Evolutionary conservation across 2,888 invertebrate genomes (phyloP).

Genomic region (Torymus tubicola): DNA sequence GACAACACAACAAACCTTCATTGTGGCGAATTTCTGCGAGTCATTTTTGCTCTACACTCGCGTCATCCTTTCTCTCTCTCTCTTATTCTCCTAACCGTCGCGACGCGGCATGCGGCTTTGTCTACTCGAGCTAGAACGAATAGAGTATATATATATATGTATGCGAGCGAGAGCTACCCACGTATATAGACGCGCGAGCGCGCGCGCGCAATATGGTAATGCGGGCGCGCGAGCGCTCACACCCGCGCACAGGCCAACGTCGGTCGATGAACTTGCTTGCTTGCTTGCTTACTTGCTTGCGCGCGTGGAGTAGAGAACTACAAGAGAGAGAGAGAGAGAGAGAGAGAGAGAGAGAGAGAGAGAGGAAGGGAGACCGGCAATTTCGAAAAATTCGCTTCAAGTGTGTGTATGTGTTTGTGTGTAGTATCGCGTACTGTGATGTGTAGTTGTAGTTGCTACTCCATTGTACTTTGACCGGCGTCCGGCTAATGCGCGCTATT

Average conservation of each 20-base stretch:
- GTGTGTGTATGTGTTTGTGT: no score
- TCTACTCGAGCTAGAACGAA: no score
- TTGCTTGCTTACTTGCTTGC: not conserved
- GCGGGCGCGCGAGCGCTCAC: conserved; percentile 32
- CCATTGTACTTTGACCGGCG: not conserved
- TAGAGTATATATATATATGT: no score
- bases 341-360: no score
- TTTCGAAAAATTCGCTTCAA: not conserved
- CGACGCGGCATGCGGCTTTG: no score
- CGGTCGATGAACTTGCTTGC: conserved; percentile 51
- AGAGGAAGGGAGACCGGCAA: no score
- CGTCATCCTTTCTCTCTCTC: conserved; percentile 36
- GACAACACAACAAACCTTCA: no score
- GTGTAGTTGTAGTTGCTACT: not conserved
- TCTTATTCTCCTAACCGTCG: not conserved
- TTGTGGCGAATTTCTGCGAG: not conserved
- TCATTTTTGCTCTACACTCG: conserved; percentile 16
- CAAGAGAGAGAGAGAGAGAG: no score
- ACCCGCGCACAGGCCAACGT: conserved; percentile 43
- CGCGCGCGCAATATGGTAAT: conserved; percentile 45
- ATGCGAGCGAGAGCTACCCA: no score
- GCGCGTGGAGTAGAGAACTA: not conserved
- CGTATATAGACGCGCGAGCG: not conserved
- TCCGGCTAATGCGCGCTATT: no score
- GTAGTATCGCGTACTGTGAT: no score